Evolutionary conservation across 2,797 vertebrate species (phyloP).

Genomic region (Pangasius sanitwongsei): DNA sequence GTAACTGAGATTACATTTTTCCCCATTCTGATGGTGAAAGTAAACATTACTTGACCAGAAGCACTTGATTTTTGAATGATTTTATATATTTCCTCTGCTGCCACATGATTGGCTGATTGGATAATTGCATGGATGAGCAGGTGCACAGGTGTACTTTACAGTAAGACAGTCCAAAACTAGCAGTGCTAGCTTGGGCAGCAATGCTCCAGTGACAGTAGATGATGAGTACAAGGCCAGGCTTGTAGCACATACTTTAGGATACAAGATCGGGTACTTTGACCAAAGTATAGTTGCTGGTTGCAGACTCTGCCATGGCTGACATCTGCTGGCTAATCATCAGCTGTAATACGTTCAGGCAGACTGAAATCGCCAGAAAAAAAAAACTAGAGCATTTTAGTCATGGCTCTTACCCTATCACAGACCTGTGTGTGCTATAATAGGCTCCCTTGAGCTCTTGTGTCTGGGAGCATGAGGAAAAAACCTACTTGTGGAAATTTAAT

Average conservation of each 20-base stretch:
- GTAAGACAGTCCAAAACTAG: not conserved
- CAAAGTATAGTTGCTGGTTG: conserved; percentile 42
- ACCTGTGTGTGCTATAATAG: conserved; percentile 49
- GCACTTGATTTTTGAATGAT: not conserved
- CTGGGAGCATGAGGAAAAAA: conserved; percentile 52
- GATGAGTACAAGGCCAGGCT: conserved; percentile 37
- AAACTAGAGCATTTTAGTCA: conserved; percentile 36
- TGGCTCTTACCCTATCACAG: conserved; percentile 52
- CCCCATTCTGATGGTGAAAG: not conserved
- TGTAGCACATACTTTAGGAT: conserved; percentile 42
- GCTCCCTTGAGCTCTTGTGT: conserved; percentile 53
- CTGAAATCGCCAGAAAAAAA: conserved; percentile 33
- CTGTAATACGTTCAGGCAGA: conserved; percentile 55
- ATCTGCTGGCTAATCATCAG: conserved; percentile 56
- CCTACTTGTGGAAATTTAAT: conserved; percentile 58
- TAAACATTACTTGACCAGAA: not conserved
- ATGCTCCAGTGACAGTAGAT: conserved; percentile 40
- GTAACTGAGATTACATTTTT: not conserved
- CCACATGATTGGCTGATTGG: not conserved
- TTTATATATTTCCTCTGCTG: not conserved
- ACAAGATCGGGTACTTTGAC: conserved; percentile 35
- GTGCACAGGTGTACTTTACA: not conserved
- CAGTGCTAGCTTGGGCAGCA: not conserved
- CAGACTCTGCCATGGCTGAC: conserved; percentile 53
- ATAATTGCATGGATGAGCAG: not conserved